Evolutionary conservation across 2,797 vertebrate genomes (phyloP).

Genomic region (Sebastes trivittatus): DNA sequence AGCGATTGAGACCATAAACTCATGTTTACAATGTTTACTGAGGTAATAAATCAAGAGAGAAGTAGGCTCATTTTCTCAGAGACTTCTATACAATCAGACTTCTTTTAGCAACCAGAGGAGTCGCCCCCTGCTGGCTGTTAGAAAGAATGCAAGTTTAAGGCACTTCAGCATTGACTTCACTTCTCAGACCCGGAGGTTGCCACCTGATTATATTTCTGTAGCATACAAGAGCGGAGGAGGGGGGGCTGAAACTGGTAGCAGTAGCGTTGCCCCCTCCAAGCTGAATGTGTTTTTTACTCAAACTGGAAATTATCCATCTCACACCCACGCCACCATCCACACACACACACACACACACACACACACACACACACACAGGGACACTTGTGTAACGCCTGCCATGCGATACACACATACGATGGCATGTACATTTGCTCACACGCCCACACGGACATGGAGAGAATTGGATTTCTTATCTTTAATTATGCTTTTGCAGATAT

Average conservation of each 20-base stretch:
- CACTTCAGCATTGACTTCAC: too few species aligned
- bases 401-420: background rate
- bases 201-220: conserved; percentile 1
- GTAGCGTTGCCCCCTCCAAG: conserved; percentile 5
- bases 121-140: too few species aligned
- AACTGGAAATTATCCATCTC: conserved; percentile 62
- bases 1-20: too few species aligned
- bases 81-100: too few species aligned
- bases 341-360: conserved; percentile 23
- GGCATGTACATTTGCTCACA: conserved; percentile 20
- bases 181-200: too few species aligned
- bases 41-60: too few species aligned
- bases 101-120: too few species aligned
- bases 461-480: conserved; percentile 32
- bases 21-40: too few species aligned
- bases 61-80: too few species aligned
- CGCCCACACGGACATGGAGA: conserved; percentile 6
- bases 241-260: background rate
- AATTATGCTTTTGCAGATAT: conserved; percentile 26
- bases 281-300: conserved; percentile 46
- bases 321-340: conserved; percentile 41
- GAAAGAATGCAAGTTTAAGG: fast-evolving
- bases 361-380: conserved; percentile 22
- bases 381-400: conserved; percentile 44
- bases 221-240: background rate